Evolutionary conservation across 2,113 vertebrate genomes (phyloP), one percentile per base, ranked within the genome.

Genomic region (Tor tambroides): DNA sequence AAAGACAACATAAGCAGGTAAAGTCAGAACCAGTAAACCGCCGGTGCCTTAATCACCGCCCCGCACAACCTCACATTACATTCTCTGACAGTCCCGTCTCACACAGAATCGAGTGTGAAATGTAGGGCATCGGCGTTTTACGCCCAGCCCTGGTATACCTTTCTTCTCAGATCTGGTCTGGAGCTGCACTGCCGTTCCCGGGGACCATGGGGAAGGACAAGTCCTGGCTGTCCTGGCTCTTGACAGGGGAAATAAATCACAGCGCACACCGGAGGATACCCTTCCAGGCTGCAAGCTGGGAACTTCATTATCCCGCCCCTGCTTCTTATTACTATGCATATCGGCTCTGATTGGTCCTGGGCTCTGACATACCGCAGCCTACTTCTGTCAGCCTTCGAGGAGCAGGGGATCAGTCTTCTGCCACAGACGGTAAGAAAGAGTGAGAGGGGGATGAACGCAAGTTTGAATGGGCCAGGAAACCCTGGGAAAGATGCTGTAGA

Each of bases 211-310:
- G 95, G 95, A 97, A 98, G 96, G 96, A 97, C 96, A 96, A 97
- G 97, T 97, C 96, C 96, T 97, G 94, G 95, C 96, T 97, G 96
- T 98, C 96, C 96, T 97, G 96, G 95, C 96, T 97, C 95, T 96
- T 98, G 97, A 98, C 97, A 98, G 97, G 97, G 95, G 95, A 98
- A 96, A 99, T 99, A 99, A 99, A 99, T 99, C 98, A 99, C 95
- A 92, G 56, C 91, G 93, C 96, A 97, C 98, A 98, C 97, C 96
- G 94, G 97, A 98, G 97, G 96, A 97, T 98, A 97, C 95, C 96
- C 96, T 97, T 98, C 95, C 94, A 97, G 97, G 94, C 96, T 95
- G 93, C 97, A 97, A 88, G 96, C 97, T 99, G 97, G 96, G 97
- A 98, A 99, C 96, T 99, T 99, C 97, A 99, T 99, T 98, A 98